Conservation (phyloP, 2,888 invertebrate species). For the Metellina segmentata region DNA sequence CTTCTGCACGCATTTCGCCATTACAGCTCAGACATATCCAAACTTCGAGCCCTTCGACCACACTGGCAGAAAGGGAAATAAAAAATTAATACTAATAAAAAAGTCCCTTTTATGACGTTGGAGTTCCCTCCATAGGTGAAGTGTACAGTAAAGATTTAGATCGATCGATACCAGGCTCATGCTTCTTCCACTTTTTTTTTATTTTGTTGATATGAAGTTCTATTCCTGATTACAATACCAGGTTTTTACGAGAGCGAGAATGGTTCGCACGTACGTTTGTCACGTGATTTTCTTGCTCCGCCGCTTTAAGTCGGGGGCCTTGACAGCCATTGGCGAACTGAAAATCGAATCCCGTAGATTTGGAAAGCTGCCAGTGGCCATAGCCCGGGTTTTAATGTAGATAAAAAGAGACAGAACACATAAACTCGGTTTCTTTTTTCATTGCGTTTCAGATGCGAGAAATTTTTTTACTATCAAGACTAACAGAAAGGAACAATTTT, state of each 20-base stretch:
- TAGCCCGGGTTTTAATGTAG: conserved; percentile 61
- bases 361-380: conserved; percentile 62
- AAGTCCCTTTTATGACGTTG: conserved; percentile 42
- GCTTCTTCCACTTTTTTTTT: conserved; percentile 19
- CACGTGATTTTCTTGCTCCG: conserved; percentile 66
- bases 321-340: conserved; percentile 32
- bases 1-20: neutral
- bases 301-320: conserved; percentile 36
- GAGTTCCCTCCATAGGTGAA: conserved; percentile 43
- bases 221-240: conserved; percentile 70
- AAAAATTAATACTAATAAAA: conserved; percentile 45
- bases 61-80: conserved; percentile 28
- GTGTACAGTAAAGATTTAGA: conserved; percentile 59
- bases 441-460: conserved; percentile 44
- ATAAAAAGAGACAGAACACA: conserved; percentile 65
- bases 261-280: conserved; percentile 71
- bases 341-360: conserved; percentile 68
- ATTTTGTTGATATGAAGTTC: conserved; percentile 47
- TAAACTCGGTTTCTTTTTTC: conserved; percentile 52
- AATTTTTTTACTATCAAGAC: conserved; percentile 50
- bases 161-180: conserved; percentile 64
- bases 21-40: neutral
- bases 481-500: conserved; percentile 23
- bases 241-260: conserved; percentile 71
- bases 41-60: conserved; percentile 37